Evolutionary conservation across 2,797 vertebrate genomes (phyloP).

Genomic region (Schizopygopsis pylzovi): DNA sequence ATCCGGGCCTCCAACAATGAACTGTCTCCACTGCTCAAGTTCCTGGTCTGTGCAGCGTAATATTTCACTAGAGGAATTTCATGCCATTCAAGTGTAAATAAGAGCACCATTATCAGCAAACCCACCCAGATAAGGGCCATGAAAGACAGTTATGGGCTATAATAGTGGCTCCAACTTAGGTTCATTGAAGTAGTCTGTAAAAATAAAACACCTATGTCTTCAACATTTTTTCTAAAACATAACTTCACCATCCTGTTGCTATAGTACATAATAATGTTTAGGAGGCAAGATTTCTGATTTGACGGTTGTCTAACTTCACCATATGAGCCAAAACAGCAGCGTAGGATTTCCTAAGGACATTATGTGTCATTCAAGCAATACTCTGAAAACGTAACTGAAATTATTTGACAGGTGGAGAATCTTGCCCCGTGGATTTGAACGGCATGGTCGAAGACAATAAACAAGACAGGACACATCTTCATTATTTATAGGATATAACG

Average conservation of each 20-base stretch:
- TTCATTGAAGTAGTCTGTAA: slow-evolving; percentile 3
- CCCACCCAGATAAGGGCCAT: slow-evolving; percentile 58
- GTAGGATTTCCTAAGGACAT: neutral
- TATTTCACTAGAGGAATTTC: slow-evolving; percentile 65
- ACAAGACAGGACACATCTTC: slow-evolving; percentile 72
- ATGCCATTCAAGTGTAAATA: slow-evolving; percentile 67
- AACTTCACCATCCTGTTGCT: neutral
- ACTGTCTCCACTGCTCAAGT: slow-evolving; percentile 43
- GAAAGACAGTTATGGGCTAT: slow-evolving; percentile 62
- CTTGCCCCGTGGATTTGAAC: neutral
- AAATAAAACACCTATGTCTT: slow-evolving; percentile 10
- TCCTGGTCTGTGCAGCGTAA: slow-evolving; percentile 54
- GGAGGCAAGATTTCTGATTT: neutral
- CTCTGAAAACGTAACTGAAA: neutral
- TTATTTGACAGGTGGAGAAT: neutral
- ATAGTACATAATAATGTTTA: neutral
- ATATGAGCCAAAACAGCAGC: neutral
- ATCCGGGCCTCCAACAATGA: slow-evolving; percentile 53
- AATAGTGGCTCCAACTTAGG: slow-evolving; percentile 40
- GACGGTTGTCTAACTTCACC: neutral
- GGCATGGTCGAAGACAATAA: slow-evolving; percentile 67
- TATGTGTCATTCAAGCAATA: neutral
- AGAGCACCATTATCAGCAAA: slow-evolving; percentile 58
- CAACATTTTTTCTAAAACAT: neutral
- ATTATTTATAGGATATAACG: slow-evolving; percentile 75